Evolutionary conservation across 2,888 invertebrate genomes (phyloP).

Genomic region (Teinopalpus imperialis): DNA sequence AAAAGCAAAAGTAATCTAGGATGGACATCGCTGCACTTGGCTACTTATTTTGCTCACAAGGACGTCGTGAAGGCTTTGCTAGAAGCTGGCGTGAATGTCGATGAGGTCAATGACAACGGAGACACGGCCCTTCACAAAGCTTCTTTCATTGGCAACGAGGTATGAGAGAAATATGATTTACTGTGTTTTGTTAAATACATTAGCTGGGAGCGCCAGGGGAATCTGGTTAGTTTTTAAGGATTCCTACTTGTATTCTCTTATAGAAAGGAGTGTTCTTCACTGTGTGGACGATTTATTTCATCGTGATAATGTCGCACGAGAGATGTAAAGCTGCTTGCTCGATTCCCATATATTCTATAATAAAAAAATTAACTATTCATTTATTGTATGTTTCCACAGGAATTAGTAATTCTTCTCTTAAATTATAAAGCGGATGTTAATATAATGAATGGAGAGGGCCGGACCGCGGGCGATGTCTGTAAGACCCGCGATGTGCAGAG

Average conservation of each 20-base stretch:
- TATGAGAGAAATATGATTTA: too few species aligned
- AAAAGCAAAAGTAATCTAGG: constrained; percentile 84
- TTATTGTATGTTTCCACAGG: constrained; percentile 48
- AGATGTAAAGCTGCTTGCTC: too few species aligned
- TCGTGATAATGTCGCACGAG: too few species aligned
- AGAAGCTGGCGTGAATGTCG: constrained; percentile 80
- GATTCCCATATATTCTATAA: too few species aligned
- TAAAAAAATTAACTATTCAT: too few species aligned
- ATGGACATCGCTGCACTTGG: constrained; percentile 86
- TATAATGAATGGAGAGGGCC: constrained; percentile 85
- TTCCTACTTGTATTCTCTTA: too few species aligned
- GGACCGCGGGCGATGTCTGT: constrained; percentile 80
- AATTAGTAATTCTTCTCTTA: constrained; percentile 82
- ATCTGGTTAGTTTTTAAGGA: too few species aligned
- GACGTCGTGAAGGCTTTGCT: constrained; percentile 81
- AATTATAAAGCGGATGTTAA: constrained; percentile 84
- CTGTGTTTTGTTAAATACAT: too few species aligned
- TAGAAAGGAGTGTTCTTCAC: too few species aligned
- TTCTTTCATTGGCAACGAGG: constrained; percentile 86
- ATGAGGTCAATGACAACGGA: constrained; percentile 84
- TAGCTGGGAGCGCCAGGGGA: too few species aligned
- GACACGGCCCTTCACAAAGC: constrained; percentile 86
- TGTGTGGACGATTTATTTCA: too few species aligned
- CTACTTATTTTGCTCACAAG: constrained; percentile 85
- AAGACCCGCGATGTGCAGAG: constrained; percentile 79